Conservation (phyloP, 2,888 invertebrate genomes). For the Anaspis maculata region DNA sequence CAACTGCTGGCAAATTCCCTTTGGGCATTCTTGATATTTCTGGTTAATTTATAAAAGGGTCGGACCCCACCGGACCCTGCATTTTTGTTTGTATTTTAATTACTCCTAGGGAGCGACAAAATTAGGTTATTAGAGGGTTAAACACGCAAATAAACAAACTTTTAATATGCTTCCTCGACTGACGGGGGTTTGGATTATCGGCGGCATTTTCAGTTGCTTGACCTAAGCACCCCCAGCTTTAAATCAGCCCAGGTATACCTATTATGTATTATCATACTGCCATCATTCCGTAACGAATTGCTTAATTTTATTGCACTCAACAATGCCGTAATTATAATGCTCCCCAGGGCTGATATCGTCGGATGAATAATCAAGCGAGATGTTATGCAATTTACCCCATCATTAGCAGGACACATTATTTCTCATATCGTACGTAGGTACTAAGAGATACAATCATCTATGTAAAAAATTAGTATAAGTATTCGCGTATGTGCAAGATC, state of each 20-base stretch:
- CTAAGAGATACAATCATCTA: constrained; percentile 3
- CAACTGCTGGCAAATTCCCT: no score
- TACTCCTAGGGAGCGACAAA: constrained; percentile 6
- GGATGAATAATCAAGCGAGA: constrained; percentile 13
- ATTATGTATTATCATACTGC: constrained; percentile 2
- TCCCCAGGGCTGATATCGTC: constrained; percentile 9
- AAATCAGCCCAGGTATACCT: no score
- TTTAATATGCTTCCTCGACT: constrained; percentile 6
- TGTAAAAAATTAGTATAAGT: no score
- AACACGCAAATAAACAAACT: constrained; percentile 11
- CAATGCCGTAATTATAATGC: constrained; percentile 6
- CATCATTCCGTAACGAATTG: constrained; percentile 4
- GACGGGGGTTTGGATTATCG: constrained; percentile 3
- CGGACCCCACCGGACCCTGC: constrained; percentile 4
- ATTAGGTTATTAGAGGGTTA: constrained; percentile 10
- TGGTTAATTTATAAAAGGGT: constrained; percentile 10
- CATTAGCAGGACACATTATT: constrained; percentile 7
- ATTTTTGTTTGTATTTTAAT: constrained; percentile 13
- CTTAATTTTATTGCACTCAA: constrained; percentile 9
- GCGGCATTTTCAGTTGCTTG: constrained; percentile 1
- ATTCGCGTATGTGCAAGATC: no score
- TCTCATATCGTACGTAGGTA: constrained; percentile 1
- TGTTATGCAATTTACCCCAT: constrained; percentile 10
- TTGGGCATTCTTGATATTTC: constrained; percentile 9
- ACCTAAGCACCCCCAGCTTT: neutral